Base-by-base conservation (phyloP, 2,888 invertebrate genomes). In the Clitarchus hookeri region DNA sequence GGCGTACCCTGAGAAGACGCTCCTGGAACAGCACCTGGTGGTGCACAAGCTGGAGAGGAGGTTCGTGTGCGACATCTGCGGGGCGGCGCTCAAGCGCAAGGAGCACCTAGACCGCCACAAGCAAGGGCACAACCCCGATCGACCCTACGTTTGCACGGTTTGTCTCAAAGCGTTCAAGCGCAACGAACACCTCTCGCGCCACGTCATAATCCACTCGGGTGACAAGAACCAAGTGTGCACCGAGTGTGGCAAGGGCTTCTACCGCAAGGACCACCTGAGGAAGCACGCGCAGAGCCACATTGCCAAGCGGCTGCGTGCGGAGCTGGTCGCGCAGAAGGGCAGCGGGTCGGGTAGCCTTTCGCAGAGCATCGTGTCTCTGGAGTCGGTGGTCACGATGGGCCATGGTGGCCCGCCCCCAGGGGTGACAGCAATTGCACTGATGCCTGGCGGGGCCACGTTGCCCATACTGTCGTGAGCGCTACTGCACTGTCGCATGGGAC, bases 161-260 rank as follows among this genome's bases (percentile, higher is more conserved):
- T 92, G 92, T 87, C 80, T 86, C 77, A 86, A 86, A n/a, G 92
- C 91, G 6, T 92, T 92, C 88, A 92, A 93, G 87, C 91, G 93
- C 77, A 93, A 93, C 88, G 93, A 93, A 87, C 93, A 93, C 88
- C 90, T 93, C n/a, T 92, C 92, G 0, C 91, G 93, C 80, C 93
- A 93, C 88, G 91, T 91, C 86, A 91, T 92, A 8, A 93, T 92
- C 86, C 93, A 93, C 88, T 92, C 93, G 0, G 93, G 93, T 6
- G 92, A 92, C 88, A 93, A 93, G 88, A 92, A 92, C 84, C 92
- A 92, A 88, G 90, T 90, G 2, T 93, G 93, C 88, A 90, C 90
- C 13, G 91, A 92, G 44, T 93, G 93, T 88, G 91, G 92, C n/a
- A 93, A 93, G 87, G 92, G 92, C 0, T 93, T 93, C 88, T 92